Evolutionary conservation across 2,888 invertebrate species (phyloP), one percentile per base, ranked within the genome.

Genomic region (Andrena hattorfiana): DNA sequence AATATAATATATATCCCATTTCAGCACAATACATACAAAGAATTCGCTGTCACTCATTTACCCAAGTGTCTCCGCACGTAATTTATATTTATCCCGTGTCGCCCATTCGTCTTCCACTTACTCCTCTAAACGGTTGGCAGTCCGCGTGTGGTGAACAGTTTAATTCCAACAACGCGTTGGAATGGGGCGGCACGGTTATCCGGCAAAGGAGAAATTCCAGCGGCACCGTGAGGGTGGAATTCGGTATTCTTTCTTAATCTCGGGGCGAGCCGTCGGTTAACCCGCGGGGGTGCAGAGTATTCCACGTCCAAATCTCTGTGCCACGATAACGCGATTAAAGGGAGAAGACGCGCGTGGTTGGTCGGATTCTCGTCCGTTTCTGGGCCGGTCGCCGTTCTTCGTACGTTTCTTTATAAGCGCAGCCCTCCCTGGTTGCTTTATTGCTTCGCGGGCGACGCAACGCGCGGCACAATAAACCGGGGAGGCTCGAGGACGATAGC

Each of bases 161-260:
- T 30, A 13, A 62, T 62, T 62, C 71, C 26, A 30, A n/a, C 16
- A 30, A 13, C 32, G 42, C 28, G 30, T 13, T 13, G 56, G 56
- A 26, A 56, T 10, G 16, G 23, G 16, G 35, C 49, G 51, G 2
- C 49, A 60, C 62, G 5, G 63, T 63, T 63, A 26, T 51, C 59
- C 5, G 20, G 30, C 3, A 3, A n/a, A 35, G 0, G 3, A n/a
- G 54, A 67, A 59, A 32, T 48, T 10, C 20, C n/a, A 32, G 67
- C 35, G 51, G 7, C 2, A 28, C 28, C 23, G 20, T 67, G 74
- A 32, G 59, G 48, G 6, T 32, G 49, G 67, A 60, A 32, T 74
- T 74, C 49, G 67, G 5, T 67, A 74, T 77, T 75, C 70, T 32
- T 63, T 56, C 75, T 56, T 75, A 78, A 78, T 78, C 67, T 42